These are phyloP conservation scores for Phaethon lepturus DNA, from an alignment of 2,113 vertebrate species.

Conservation along the genomic window DNA sequence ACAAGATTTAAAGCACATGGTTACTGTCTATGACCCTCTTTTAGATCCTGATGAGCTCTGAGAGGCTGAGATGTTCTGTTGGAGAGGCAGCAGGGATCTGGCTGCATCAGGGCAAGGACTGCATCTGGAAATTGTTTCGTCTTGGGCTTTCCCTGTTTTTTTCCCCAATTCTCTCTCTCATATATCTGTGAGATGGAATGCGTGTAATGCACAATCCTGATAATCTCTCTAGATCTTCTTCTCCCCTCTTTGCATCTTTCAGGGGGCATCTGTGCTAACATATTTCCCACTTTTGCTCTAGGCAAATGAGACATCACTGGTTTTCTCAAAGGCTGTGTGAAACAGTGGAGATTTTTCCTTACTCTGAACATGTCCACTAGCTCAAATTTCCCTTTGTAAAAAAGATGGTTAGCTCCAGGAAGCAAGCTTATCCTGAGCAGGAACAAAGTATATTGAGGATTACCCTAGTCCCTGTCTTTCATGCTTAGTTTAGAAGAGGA, in stretches of 20 bases:
- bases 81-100: conserved; percentile 38
- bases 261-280: neutral
- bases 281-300: conserved; percentile 12
- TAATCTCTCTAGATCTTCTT: neutral
- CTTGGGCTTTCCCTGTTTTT: conserved; percentile 7
- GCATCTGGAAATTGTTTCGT: conserved; percentile 64
- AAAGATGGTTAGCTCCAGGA: neutral
- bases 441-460: neutral
- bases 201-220: conserved; percentile 6
- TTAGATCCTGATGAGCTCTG: conserved; percentile 48
- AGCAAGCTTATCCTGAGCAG: neutral
- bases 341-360: neutral
- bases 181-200: conserved; percentile 33
- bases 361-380: neutral
- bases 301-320: neutral
- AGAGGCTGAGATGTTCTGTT: conserved; percentile 42
- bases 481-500: neutral
- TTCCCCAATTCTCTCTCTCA: neutral
- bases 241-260: neutral
- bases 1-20: conserved; percentile 54
- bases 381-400: conserved; percentile 1
- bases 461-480: neutral
- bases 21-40: conserved; percentile 50
- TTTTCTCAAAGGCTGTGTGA: neutral
- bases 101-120: conserved; percentile 30